A percentile compares a stretch with the other conserved stretches of the same genome.
These are phyloP conservation scores for Strigops habroptila DNA, from an alignment of 2,113 vertebrate species.

Conservation along the genomic window DNA sequence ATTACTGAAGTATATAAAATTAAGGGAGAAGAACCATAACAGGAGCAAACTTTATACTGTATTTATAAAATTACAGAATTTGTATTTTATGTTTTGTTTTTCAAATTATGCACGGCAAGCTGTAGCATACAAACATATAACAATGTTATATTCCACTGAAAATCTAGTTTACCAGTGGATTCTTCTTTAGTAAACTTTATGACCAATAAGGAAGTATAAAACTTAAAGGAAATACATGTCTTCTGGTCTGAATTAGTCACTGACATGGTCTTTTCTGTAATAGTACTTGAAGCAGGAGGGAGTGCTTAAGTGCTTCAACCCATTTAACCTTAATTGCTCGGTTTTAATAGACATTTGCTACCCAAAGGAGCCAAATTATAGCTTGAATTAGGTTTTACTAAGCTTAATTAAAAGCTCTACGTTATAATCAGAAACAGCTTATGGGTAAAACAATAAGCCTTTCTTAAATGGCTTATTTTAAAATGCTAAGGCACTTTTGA, in stretches of 20 bases:
- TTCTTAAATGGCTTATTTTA: constrained; percentile 67
- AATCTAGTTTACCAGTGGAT: not conserved
- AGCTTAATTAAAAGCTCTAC: constrained; percentile 77
- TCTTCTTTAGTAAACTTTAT: constrained; percentile 27
- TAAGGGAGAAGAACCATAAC: not conserved
- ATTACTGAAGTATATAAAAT: not conserved
- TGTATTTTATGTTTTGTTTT: not conserved
- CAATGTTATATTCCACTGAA: not conserved
- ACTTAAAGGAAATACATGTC: constrained; percentile 18
- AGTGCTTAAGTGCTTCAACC: constrained; percentile 68
- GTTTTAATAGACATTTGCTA: constrained; percentile 76
- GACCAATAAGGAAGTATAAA: constrained; percentile 35
- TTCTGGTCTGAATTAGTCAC: constrained; percentile 64
- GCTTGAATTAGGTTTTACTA: constrained; percentile 73
- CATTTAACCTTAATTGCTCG: constrained; percentile 77
- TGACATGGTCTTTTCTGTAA: constrained; percentile 33
- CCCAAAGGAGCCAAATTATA: constrained; percentile 76
- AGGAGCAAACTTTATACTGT: not conserved
- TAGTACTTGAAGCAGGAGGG: constrained; percentile 25
- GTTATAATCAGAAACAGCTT: constrained; percentile 74
- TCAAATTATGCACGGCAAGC: not conserved
- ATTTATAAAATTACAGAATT: not conserved
- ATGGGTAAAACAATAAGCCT: constrained; percentile 41
- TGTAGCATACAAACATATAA: not conserved
- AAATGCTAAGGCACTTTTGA: constrained; percentile 46